Conservation (phyloP, 64 coral and sea anemone genomes). For the Stylophora pistillata region DNA sequence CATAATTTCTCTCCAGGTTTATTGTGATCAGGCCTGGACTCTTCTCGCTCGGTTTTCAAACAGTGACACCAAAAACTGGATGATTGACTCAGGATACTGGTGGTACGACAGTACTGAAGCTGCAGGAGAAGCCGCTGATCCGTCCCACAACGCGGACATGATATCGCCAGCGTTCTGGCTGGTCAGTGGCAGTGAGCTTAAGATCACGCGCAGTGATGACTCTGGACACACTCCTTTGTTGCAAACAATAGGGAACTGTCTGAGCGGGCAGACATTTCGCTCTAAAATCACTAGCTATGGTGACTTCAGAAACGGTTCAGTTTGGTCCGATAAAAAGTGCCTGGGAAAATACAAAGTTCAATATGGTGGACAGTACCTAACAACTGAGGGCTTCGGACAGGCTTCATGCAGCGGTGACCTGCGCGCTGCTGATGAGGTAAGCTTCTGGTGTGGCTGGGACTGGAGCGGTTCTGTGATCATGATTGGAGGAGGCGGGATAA, state of each 20-base stretch:
- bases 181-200: constrained; percentile 39
- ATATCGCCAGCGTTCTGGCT: constrained; percentile 19
- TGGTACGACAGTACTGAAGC: constrained; percentile 8
- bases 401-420: too few relatives aligned
- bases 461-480: too few relatives aligned
- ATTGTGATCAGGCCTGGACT: constrained; percentile 28
- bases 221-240: not conserved
- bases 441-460: too few relatives aligned
- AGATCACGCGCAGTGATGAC: constrained; percentile 59
- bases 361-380: too few relatives aligned
- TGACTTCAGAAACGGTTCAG: not conserved
- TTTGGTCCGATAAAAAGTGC: not conserved
- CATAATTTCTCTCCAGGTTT: too few relatives aligned
- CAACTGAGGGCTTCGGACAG: too few relatives aligned
- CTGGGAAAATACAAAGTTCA: constrained; percentile 10
- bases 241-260: constrained; percentile 25
- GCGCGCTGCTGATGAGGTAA: too few relatives aligned
- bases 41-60: constrained; percentile 44
- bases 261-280: constrained; percentile 22
- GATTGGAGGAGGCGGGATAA: too few relatives aligned
- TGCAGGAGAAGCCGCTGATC: not conserved
- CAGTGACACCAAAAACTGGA: constrained; percentile 56
- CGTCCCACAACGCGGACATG: constrained; percentile 39
- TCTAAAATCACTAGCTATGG: constrained; percentile 34
- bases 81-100: constrained; percentile 20